Evolutionary conservation across 2,113 vertebrate species (phyloP).

Genomic region (Tragelaphus strepsiceros): DNA sequence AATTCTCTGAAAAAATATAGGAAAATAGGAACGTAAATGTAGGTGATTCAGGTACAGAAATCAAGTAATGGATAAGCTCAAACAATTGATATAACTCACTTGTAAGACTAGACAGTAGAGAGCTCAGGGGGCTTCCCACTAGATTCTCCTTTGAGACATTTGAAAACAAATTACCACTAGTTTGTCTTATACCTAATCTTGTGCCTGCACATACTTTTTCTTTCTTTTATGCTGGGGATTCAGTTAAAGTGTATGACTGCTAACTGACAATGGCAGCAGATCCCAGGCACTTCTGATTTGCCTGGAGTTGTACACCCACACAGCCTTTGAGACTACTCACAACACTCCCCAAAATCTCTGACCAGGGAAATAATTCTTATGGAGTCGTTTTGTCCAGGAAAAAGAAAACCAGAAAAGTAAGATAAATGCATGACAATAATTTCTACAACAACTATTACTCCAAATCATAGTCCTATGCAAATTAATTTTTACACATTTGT

Average conservation of each 20-base stretch:
- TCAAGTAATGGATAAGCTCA: neutral
- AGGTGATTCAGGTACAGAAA: neutral
- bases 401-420: neutral
- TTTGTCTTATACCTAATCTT: neutral
- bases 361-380: neutral
- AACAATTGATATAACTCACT: neutral
- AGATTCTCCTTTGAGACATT: neutral
- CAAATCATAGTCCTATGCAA: neutral
- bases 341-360: neutral
- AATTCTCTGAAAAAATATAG: neutral
- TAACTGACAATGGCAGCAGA: neutral
- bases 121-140: rapidly evolving
- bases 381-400: neutral
- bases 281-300: neutral
- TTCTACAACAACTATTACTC: neutral
- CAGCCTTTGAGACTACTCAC: neutral
- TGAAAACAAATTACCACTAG: neutral
- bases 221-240: neutral
- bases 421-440: neutral
- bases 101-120: rapidly evolving
- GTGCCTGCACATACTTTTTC: neutral
- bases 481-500: neutral
- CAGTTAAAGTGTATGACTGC: neutral
- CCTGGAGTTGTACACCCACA: neutral
- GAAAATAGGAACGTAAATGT: neutral